These are phyloP conservation scores for Myoxocephalus aenaeus DNA, from an alignment of 2,797 vertebrate genomes.

Conservation along the genomic window DNA sequence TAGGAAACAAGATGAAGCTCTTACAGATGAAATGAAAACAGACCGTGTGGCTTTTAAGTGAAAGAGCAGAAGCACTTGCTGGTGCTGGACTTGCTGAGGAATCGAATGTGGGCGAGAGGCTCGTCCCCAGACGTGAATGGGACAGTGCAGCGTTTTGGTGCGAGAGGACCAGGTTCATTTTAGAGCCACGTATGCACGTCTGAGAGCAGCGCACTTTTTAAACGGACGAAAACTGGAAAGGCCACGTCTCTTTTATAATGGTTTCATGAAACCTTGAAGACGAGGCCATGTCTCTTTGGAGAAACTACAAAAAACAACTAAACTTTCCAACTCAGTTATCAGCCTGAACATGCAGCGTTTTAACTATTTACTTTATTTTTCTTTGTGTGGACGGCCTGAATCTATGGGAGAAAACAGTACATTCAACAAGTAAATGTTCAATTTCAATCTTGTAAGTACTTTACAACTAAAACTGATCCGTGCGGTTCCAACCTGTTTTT, in stretches of 20 bases:
- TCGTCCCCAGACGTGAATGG: slow-evolving; percentile 11
- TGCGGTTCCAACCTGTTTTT: slow-evolving; percentile 36
- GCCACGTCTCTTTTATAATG: not conserved
- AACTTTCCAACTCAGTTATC: slow-evolving; percentile 44
- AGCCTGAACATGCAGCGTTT: slow-evolving; percentile 21
- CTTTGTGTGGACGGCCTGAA: not conserved
- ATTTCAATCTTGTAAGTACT: slow-evolving; percentile 45
- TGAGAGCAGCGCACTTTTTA: slow-evolving; percentile 38
- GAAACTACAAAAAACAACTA: slow-evolving; percentile 10
- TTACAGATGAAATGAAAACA: slow-evolving; percentile 84
- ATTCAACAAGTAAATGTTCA: slow-evolving; percentile 28
- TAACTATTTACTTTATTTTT: slow-evolving; percentile 12
- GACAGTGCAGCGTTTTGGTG: not conserved
- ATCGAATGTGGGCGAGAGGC: slow-evolving; percentile 14
- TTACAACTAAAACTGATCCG: slow-evolving; percentile 34
- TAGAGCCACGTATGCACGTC: not conserved
- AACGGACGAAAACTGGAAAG: slow-evolving; percentile 62
- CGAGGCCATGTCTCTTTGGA: slow-evolving; percentile 1
- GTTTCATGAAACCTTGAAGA: slow-evolving; percentile 27
- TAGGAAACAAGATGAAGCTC: slow-evolving; percentile 87
- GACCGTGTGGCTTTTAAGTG: not conserved
- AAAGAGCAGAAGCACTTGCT: slow-evolving; percentile 31
- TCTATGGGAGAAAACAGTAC: not conserved
- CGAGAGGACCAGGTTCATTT: slow-evolving; percentile 8
- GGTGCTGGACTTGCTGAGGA: slow-evolving; percentile 48